Conservation (phyloP, 2,797 vertebrate species). For the Spondyliosoma cantharus region DNA sequence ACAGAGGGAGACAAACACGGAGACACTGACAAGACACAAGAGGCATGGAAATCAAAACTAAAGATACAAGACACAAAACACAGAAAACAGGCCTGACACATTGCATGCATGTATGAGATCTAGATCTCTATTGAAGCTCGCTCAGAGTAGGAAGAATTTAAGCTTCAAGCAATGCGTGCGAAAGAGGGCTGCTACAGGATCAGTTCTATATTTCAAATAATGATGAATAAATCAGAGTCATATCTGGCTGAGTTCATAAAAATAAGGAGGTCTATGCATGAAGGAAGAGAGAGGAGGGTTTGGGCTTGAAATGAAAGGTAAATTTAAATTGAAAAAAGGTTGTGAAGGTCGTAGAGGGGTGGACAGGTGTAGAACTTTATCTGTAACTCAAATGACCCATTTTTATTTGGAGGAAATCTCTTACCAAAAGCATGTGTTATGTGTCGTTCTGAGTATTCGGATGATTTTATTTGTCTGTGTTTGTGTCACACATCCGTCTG, state of each 20-base stretch:
- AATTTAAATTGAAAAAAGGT: background rate
- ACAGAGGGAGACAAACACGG: no score
- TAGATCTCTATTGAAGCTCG: background rate
- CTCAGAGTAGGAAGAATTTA: background rate
- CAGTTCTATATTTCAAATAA: slow-evolving; percentile 11
- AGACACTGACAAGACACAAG: no score
- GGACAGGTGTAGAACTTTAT: background rate
- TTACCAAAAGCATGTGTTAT: background rate
- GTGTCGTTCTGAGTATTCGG: background rate
- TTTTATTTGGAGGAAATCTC: slow-evolving; percentile 9
- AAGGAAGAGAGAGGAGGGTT: background rate
- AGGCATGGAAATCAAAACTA: no score
- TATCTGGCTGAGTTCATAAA: slow-evolving; percentile 1
- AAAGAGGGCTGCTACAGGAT: slow-evolving; percentile 22
- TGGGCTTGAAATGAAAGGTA: background rate
- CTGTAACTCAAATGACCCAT: background rate
- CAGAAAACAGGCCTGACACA: no score
- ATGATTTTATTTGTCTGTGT: slow-evolving; percentile 2
- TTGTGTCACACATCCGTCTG: slow-evolving; percentile 6
- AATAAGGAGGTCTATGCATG: background rate
- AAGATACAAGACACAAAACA: no score
- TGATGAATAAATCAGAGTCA: slow-evolving; percentile 20
- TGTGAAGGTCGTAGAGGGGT: background rate
- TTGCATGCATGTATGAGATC: background rate
- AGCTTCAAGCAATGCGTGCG: slow-evolving; percentile 18